phyloP scores from a whole-genome alignment of 2,888 invertebrate genomes.

The Rosalia funebris region DNA sequence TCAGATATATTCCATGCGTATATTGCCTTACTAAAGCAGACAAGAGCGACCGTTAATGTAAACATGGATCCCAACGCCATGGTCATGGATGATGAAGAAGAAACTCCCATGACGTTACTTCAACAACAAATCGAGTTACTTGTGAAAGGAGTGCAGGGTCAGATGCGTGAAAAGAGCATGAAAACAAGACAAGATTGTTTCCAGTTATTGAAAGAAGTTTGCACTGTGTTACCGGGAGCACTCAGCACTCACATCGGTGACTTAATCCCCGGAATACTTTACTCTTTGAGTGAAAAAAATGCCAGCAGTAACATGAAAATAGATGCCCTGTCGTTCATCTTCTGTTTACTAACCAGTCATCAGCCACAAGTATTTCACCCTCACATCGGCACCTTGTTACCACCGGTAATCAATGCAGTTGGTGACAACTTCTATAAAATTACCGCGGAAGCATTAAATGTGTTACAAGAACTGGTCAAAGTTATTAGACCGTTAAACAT shows the following conservation, averaged over 20 bases:
- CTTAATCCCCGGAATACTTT: conserved; percentile 89
- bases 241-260: conserved; percentile 78
- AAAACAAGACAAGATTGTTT: conserved; percentile 94
- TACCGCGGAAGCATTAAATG: conserved; percentile 93
- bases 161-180: conserved; percentile 86
- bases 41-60: conserved; percentile 76
- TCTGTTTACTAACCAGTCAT: conserved; percentile 84
- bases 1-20: conserved; percentile 98
- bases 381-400: conserved; percentile 81
- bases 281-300: conserved; percentile 89
- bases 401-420: conserved; percentile 88
- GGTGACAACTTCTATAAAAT: conserved; percentile 99
- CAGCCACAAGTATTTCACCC: conserved; percentile 81
- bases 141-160: conserved; percentile 88
- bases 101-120: conserved; percentile 72
- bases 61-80: conserved; percentile 76
- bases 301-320: conserved; percentile 98
- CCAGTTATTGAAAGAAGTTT: conserved; percentile 87
- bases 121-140: conserved; percentile 77
- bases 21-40: conserved; percentile 90
- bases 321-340: conserved; percentile 92
- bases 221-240: conserved; percentile 89
- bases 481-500: conserved; percentile 87
- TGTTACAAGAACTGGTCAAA: conserved; percentile 92
- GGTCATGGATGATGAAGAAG: conserved; percentile 67